These are phyloP conservation scores for Clarias gariepinus DNA, from an alignment of 2,113 vertebrate species.

Conservation along the genomic window DNA sequence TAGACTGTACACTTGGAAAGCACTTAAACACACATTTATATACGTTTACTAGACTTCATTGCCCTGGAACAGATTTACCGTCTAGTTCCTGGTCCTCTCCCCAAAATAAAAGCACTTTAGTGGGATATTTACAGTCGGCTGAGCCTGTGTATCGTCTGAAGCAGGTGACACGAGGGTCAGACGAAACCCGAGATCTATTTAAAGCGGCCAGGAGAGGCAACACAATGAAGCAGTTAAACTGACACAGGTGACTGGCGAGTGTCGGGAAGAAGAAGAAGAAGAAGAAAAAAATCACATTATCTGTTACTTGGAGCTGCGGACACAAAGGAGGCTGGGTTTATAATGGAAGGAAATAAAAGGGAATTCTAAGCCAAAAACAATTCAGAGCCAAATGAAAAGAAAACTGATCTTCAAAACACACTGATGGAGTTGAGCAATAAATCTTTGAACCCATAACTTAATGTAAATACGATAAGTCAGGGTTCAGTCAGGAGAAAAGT, in stretches of 20 bases:
- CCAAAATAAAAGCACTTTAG: conserved; percentile 32
- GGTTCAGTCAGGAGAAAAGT: background rate
- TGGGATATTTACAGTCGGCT: conserved; percentile 32
- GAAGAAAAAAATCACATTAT: background rate
- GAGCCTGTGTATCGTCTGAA: background rate
- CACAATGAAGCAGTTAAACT: conserved; percentile 15
- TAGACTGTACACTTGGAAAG: background rate
- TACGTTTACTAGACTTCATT: background rate
- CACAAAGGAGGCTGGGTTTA: background rate
- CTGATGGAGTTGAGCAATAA: background rate
- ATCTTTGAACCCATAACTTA: too few relatives aligned
- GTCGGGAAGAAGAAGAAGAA: background rate
- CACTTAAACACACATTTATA: conserved; percentile 14
- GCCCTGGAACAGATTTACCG: background rate
- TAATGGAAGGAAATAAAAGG: conserved; percentile 1
- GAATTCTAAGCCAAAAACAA: background rate
- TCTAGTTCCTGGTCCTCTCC: background rate
- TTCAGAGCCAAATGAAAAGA: background rate
- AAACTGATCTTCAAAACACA: background rate
- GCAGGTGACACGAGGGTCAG: conserved; percentile 36
- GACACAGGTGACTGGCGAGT: conserved; percentile 25
- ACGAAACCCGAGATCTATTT: conserved; percentile 23
- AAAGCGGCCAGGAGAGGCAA: background rate
- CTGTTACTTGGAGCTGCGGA: conserved; percentile 34
- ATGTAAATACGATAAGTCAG: too few relatives aligned